These are phyloP conservation scores for Melanitta fusca DNA, from an alignment of 2,797 vertebrate species.

Conservation along the genomic window DNA sequence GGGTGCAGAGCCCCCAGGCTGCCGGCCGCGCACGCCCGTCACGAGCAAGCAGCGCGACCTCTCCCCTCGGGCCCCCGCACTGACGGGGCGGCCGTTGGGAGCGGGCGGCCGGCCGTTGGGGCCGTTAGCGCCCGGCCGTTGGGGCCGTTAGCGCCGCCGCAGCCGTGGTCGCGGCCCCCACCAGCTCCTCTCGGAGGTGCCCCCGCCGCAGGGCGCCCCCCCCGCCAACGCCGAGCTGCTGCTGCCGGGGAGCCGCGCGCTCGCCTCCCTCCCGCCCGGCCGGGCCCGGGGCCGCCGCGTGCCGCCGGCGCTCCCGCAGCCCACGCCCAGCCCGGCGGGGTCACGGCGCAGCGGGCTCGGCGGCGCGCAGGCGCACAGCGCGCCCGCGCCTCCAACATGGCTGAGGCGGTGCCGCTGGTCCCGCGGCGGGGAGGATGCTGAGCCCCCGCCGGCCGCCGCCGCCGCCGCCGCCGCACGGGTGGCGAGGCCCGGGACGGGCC, in stretches of 20 bases:
- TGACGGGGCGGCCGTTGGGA: neutral
- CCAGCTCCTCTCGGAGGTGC: neutral
- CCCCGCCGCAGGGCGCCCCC: too few relatives aligned
- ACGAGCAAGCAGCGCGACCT: neutral
- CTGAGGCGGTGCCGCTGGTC: slow-evolving; percentile 87
- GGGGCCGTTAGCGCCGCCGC: neutral
- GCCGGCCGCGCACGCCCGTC: neutral
- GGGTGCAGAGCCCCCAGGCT: neutral
- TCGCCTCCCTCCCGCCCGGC: too few relatives aligned
- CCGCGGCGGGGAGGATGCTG: slow-evolving; percentile 90
- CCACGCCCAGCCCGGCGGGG: slow-evolving; percentile 58
- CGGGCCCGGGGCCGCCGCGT: neutral
- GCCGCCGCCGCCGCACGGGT: slow-evolving; percentile 79
- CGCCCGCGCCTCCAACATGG: slow-evolving; percentile 94
- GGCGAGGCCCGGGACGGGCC: slow-evolving; percentile 69
- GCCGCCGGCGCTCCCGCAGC: neutral
- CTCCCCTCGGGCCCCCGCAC: neutral
- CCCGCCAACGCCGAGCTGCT: fast-evolving
- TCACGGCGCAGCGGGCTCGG: slow-evolving; percentile 60
- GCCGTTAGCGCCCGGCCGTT: neutral
- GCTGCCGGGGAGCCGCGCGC: neutral
- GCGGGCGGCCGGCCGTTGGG: neutral
- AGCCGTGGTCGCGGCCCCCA: neutral
- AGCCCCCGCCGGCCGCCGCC: slow-evolving; percentile 77
- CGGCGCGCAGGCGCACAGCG: slow-evolving; percentile 89